These are phyloP conservation scores for Rhimphoctona megacephalus DNA, from an alignment of 2,888 invertebrate genomes.

Conservation along the genomic window DNA sequence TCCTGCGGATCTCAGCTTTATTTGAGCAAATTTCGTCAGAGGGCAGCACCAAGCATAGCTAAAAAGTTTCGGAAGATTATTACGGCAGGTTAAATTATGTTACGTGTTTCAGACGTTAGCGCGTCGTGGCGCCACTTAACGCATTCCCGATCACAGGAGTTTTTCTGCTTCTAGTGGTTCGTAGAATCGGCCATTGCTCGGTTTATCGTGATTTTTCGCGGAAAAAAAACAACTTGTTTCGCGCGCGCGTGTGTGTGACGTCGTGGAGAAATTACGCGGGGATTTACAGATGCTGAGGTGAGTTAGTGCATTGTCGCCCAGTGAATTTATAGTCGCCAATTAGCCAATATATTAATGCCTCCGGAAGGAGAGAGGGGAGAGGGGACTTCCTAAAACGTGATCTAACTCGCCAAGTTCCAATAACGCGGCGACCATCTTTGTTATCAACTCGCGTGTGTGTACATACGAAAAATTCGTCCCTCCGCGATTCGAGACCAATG, in stretches of 20 bases:
- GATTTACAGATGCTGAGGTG: conserved; percentile 69
- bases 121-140: conserved; percentile 75
- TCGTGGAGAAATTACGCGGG: conserved; percentile 18
- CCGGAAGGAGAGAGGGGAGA: conserved; percentile 27
- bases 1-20: not conserved
- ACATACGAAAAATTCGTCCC: conserved; percentile 58
- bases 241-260: conserved; percentile 41
- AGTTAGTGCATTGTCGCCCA: conserved; percentile 47
- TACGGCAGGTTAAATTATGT: not conserved
- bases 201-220: conserved; percentile 71
- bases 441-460: conserved; percentile 77
- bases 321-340: conserved; percentile 21
- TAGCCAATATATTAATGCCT: conserved; percentile 64
- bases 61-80: not conserved
- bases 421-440: conserved; percentile 81
- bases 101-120: not conserved
- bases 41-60: conserved; percentile 1
- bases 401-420: conserved; percentile 70
- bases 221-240: conserved; percentile 19
- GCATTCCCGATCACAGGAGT: conserved; percentile 71
- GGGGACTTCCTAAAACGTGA: conserved; percentile 43
- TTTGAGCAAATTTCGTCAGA: not conserved
- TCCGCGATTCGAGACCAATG: not conserved
- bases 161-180: conserved; percentile 77
- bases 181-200: conserved; percentile 79